Evolutionary conservation across 2,113 vertebrate genomes (phyloP).

Genomic region (Corynorhinus townsendii): DNA sequence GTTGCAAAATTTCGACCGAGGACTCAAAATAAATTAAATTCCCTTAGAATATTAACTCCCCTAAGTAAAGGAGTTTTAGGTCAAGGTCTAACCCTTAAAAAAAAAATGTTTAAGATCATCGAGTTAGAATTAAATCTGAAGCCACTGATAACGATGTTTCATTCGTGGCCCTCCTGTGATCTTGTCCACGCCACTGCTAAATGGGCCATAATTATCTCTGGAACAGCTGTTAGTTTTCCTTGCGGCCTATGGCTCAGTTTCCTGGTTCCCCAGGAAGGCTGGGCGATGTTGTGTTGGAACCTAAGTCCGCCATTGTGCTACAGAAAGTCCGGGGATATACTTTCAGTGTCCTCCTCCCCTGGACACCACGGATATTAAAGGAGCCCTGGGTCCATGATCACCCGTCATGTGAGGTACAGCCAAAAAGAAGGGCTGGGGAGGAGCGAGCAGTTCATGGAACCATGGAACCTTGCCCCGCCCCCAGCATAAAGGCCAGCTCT

Average conservation of each 20-base stretch:
- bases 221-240: neutral
- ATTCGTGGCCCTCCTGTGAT: neutral
- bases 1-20: neutral
- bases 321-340: neutral
- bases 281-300: neutral
- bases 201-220: neutral
- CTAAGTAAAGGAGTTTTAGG: neutral
- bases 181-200: neutral
- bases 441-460: neutral
- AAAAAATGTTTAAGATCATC: neutral
- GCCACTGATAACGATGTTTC: neutral
- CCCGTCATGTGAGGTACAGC: neutral
- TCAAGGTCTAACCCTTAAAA: neutral
- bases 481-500: neutral
- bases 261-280: neutral
- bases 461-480: neutral
- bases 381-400: neutral
- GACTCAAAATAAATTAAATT: conserved; percentile 5
- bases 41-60: neutral
- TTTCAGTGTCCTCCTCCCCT: neutral
- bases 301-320: neutral
- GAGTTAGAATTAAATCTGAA: neutral
- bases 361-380: neutral
- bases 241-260: neutral
- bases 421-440: neutral